Evolutionary conservation across 2,888 invertebrate genomes (phyloP).

Genomic region (Priocnemis perturbator): DNA sequence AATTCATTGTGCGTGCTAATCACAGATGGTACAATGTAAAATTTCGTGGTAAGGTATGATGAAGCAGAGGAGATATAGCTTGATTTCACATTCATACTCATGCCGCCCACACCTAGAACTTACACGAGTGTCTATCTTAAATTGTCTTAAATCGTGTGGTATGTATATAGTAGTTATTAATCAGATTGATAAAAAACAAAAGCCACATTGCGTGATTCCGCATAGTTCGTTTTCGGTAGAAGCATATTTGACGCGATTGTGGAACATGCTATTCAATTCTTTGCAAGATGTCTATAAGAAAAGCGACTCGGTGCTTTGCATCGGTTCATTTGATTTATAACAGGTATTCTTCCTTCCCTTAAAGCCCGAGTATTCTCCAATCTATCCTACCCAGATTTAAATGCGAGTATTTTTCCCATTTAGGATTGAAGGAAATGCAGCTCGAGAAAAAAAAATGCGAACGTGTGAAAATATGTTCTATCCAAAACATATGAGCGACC

Average conservation of each 20-base stretch:
- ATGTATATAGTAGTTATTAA: slow-evolving; percentile 59
- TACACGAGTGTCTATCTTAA: slow-evolving; percentile 63
- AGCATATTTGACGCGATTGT: slow-evolving; percentile 1
- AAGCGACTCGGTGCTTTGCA: not conserved
- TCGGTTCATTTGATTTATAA: too few species aligned
- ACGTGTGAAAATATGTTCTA: slow-evolving; percentile 3
- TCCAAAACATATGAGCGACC: slow-evolving; percentile 40
- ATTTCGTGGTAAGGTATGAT: not conserved
- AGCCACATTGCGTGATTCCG: slow-evolving; percentile 45
- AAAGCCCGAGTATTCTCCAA: too few species aligned
- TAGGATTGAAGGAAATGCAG: too few species aligned
- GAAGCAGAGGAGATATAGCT: slow-evolving; percentile 33
- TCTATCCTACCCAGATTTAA: too few species aligned
- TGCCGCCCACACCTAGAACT: slow-evolving; percentile 62
- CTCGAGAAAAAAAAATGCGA: too few species aligned
- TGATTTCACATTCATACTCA: slow-evolving; percentile 35
- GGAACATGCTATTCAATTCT: not conserved
- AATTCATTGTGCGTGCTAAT: slow-evolving; percentile 56
- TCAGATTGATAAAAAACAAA: slow-evolving; percentile 51
- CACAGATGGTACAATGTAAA: slow-evolving; percentile 43
- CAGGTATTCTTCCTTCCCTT: too few species aligned
- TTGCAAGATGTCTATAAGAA: not conserved
- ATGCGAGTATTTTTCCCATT: too few species aligned
- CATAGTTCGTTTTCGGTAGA: slow-evolving; percentile 30
- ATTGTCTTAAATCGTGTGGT: slow-evolving; percentile 47